A percentile compares a stretch with the other conserved stretches of the same genome.
phyloP scores from a whole-genome alignment of 2,888 invertebrate species.

The Pardosa pseudoannulata region DNA sequence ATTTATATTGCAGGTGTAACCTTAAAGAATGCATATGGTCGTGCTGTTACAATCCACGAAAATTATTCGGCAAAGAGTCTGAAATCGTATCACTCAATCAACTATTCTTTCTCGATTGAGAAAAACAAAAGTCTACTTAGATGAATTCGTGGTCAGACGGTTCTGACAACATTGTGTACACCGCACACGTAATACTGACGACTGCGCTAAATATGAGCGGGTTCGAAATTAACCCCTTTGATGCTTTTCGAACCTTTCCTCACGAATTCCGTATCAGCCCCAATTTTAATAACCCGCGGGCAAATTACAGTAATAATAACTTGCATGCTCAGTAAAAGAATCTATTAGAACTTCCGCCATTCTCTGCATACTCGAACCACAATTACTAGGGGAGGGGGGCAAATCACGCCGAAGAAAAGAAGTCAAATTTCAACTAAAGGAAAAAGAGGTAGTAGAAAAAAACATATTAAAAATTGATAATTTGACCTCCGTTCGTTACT shows the following conservation, averaged over 20 bases:
- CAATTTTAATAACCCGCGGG: slow-evolving; percentile 15
- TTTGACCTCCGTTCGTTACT: slow-evolving; percentile 53
- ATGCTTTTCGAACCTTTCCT: slow-evolving; percentile 6
- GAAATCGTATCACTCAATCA: too few relatives aligned
- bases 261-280: slow-evolving; percentile 21
- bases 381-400: slow-evolving; percentile 15
- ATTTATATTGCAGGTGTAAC: too few relatives aligned
- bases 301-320: slow-evolving; percentile 19
- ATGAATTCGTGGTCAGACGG: too few relatives aligned
- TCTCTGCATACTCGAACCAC: slow-evolving; percentile 14
- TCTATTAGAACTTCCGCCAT: slow-evolving; percentile 12
- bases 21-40: too few relatives aligned
- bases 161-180: not conserved
- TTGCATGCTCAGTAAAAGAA: not conserved
- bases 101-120: too few relatives aligned
- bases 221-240: slow-evolving; percentile 2
- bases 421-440: not conserved
- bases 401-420: not conserved
- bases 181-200: slow-evolving; percentile 11
- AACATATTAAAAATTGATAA: not conserved
- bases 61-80: too few relatives aligned
- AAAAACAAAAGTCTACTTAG: too few relatives aligned
- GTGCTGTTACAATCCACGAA: too few relatives aligned
- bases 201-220: slow-evolving; percentile 7
- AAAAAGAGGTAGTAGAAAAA: slow-evolving; percentile 27